Conservation (phyloP, 2,113 vertebrate species). For the Campylorhamphus procurvoides region DNA sequence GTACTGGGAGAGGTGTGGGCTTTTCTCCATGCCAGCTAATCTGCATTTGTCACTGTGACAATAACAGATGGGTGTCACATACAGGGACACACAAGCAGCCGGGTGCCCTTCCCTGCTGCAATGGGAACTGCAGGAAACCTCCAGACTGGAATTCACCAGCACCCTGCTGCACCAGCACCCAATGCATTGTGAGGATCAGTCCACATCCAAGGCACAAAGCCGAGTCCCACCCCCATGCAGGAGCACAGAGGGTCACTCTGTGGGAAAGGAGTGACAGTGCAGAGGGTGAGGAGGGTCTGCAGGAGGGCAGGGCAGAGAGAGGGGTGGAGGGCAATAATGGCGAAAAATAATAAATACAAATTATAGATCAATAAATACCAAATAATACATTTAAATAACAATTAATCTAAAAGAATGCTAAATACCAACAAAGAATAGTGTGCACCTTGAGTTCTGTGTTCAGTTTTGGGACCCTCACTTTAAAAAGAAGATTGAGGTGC, state of each 20-base stretch:
- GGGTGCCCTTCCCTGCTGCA: rapidly evolving
- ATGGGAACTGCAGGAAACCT: neutral
- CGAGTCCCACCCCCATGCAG: rapidly evolving
- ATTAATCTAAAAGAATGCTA: neutral
- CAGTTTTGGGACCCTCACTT: neutral
- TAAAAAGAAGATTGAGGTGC: neutral
- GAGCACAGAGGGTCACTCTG: rapidly evolving
- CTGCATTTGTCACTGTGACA: neutral
- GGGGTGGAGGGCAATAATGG: neutral
- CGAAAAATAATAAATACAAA: neutral
- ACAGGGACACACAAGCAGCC: neutral
- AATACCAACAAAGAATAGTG: neutral
- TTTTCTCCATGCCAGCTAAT: neutral
- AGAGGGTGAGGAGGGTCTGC: too few relatives aligned
- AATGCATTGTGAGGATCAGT: neutral
- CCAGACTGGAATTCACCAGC: neutral
- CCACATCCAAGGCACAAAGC: rapidly evolving
- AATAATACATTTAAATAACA: neutral
- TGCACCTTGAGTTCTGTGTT: rapidly evolving
- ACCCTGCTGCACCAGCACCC: neutral
- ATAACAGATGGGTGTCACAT: rapidly evolving
- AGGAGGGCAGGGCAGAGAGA: neutral
- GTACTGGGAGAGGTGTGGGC: rapidly evolving
- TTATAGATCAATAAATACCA: neutral
- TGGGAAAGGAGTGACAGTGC: neutral